Percentiles rank a stretch among this genome's conserved stretches.
These are phyloP conservation scores for Todiramphus saurophagus DNA, from an alignment of 2,113 vertebrate species.

Conservation along the genomic window DNA sequence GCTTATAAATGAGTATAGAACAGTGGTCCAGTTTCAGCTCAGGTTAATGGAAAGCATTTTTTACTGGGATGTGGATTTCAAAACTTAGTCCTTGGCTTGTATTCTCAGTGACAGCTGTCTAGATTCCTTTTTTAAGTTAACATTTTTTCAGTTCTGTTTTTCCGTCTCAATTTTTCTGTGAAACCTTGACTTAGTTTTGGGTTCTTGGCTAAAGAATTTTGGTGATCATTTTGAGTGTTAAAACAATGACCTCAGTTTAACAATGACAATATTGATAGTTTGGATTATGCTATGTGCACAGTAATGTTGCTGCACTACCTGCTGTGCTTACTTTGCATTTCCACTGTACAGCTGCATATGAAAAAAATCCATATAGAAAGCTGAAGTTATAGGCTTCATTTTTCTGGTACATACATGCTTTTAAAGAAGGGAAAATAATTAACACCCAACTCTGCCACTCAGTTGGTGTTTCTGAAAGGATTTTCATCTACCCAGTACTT, in stretches of 20 bases:
- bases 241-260: neutral
- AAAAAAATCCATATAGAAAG: neutral
- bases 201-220: neutral
- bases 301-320: neutral
- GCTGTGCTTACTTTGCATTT: neutral
- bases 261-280: fast-evolving
- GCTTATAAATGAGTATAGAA: neutral
- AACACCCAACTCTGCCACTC: neutral
- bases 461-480: neutral
- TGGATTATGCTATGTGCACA: neutral
- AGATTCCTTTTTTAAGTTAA: neutral
- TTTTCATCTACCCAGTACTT: neutral
- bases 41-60: neutral
- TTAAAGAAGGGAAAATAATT: neutral
- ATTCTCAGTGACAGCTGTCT: neutral
- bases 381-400: neutral
- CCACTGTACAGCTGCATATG: neutral
- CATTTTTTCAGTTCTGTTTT: neutral
- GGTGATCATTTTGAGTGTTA: neutral
- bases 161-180: neutral
- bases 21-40: neutral
- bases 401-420: neutral
- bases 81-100: neutral
- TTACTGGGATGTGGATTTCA: neutral
- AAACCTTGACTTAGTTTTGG: neutral